Conservation (phyloP, 2,797 vertebrate species). For the Anguilla obscura region DNA sequence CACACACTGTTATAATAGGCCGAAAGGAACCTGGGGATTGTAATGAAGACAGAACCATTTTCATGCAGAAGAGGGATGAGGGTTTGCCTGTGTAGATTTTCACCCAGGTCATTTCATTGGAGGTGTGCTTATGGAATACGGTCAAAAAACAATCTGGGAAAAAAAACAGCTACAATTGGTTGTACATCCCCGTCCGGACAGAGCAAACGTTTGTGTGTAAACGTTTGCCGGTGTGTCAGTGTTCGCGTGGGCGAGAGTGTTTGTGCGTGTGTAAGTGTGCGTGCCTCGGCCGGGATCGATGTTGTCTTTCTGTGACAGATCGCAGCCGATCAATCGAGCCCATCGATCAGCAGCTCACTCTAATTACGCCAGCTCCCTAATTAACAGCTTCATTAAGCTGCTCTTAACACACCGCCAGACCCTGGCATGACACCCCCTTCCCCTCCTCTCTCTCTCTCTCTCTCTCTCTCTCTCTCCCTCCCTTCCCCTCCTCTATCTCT, state of each 20-base stretch:
- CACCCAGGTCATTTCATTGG: neutral
- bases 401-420: slow-evolving; percentile 69
- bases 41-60: neutral
- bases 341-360: slow-evolving; percentile 69
- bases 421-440: slow-evolving; percentile 53
- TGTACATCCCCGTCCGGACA: neutral
- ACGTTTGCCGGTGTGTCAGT: slow-evolving; percentile 26
- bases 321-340: slow-evolving; percentile 75
- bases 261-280: slow-evolving; percentile 44
- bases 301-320: slow-evolving; percentile 71
- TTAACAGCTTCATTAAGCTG: slow-evolving; percentile 75
- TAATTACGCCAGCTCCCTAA: slow-evolving; percentile 68
- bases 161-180: neutral
- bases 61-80: neutral
- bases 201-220: slow-evolving; percentile 33
- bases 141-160: neutral
- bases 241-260: slow-evolving; percentile 37
- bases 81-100: neutral
- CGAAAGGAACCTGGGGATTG: neutral
- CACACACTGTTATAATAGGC: neutral
- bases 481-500: neutral
- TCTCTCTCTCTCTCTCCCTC: too few species aligned
- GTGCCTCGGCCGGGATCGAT: slow-evolving; percentile 65
- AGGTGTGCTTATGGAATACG: too few species aligned
- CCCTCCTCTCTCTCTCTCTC: too few species aligned